Evolutionary conservation across 2,888 invertebrate genomes (phyloP).

Genomic region (Agonopterix arenella): DNA sequence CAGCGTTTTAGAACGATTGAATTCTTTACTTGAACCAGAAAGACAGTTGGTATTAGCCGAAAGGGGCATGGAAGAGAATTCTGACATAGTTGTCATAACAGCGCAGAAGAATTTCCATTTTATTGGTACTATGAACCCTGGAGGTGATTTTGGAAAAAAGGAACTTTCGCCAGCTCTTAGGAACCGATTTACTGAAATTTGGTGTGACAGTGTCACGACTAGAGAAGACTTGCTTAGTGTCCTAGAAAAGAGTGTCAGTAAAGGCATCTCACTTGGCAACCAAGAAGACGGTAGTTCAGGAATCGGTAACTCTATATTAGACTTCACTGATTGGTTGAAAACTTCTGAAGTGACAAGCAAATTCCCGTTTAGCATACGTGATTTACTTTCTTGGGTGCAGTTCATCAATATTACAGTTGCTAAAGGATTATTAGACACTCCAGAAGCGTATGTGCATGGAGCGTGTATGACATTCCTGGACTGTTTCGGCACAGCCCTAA

Average conservation of each 20-base stretch:
- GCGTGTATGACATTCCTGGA: constrained; percentile 94
- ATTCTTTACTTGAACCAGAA: constrained; percentile 96
- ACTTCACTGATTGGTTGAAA: constrained; percentile 88
- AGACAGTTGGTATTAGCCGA: constrained; percentile 93
- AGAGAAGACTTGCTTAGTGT: constrained; percentile 87
- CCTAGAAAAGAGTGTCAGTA: constrained; percentile 85
- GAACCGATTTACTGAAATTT: constrained; percentile 99
- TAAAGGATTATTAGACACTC: constrained; percentile 57
- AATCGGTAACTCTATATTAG: constrained; percentile 84
- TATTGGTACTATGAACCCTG: constrained; percentile 99
- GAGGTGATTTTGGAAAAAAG: constrained; percentile 99
- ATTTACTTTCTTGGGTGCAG: constrained; percentile 93
- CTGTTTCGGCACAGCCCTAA: constrained; percentile 90
- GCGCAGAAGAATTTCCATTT: constrained; percentile 90
- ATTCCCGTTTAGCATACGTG: constrained; percentile 92
- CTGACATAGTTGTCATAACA: constrained; percentile 78
- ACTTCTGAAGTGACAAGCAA: constrained; percentile 84
- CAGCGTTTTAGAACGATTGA: constrained; percentile 97
- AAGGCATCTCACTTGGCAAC: constrained; percentile 71
- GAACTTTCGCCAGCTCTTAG: constrained; percentile 98
- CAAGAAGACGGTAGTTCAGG: constrained; percentile 72
- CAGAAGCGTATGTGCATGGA: constrained; percentile 90
- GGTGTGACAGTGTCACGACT: constrained; percentile 90
- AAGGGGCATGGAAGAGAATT: constrained; percentile 83
- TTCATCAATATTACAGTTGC: constrained; percentile 85